Base-by-base conservation (phyloP, 1,140 invertebrate species). In the Papilio polytes region DNA sequence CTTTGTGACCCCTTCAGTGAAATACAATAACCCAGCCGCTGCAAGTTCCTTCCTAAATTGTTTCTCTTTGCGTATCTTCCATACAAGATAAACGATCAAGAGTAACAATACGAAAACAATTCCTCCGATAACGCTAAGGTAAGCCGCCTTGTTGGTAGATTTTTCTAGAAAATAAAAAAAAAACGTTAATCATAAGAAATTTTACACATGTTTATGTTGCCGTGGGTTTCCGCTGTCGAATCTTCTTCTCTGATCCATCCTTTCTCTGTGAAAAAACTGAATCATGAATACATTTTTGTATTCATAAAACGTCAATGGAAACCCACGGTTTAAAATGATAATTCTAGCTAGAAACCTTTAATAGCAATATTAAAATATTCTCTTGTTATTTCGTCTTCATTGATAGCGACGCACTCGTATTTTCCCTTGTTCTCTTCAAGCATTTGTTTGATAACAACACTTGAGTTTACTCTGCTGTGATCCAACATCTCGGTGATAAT, bases 1-100 rank as follows among this genome's bases (percentile, higher is more conserved):
- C 76, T 97, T 97, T 9, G 97, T 91, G 10, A 97, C 96, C 0
- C 98, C 98, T 89, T 98, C 96, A 84, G 97, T 97, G 86, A 98
- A 98, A 84, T 98, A 96, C 81, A 96, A 94, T 51, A 98, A 90
- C 15, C 97, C 97, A 41, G 96, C 96, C 59, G 95, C 95, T 76
- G 96, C 96, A 20, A 98, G 87, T 86, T 97, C 95, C 51, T 96
- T 96, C 78, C 96, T 94, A 83, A 97, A 95, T 90, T 96, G 95
- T 90, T 95, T 96, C 86, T 97, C 96, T 81, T 96, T 96, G 44
- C 92, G 94, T 26, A 96, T 90, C 86, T 96, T 97, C 81, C 96
- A 95, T 0, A 92, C 91, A 44, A 96, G 91, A 82, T 95, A 96
- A 15, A 95, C 93, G 0, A 96, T 94, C 3, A 96, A 80, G 9